These are phyloP conservation scores for Mesembrinibis cayennensis DNA, from an alignment of 2,113 vertebrate species.

Conservation along the genomic window DNA sequence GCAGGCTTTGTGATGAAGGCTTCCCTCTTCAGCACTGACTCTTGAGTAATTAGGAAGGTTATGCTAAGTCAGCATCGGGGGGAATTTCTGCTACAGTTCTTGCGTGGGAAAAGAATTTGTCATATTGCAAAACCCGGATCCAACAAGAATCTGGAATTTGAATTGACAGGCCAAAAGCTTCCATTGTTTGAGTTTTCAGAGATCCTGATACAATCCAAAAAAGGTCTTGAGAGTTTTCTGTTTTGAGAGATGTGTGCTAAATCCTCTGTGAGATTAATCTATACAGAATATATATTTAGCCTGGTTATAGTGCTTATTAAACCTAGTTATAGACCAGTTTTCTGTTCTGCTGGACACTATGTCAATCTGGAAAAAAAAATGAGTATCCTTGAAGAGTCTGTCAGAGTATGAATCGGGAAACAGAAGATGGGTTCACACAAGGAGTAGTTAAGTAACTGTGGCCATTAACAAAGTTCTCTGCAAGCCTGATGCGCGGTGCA, in stretches of 20 bases:
- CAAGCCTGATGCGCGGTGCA: neutral
- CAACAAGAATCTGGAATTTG: neutral
- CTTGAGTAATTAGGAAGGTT: neutral
- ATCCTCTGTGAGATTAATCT: neutral
- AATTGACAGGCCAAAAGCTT: neutral
- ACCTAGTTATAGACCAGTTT: neutral
- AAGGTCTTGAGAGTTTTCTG: neutral
- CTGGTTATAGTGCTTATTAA: neutral
- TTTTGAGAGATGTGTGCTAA: neutral
- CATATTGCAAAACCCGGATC: neutral
- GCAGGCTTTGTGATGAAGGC: neutral
- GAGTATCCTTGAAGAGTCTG: neutral
- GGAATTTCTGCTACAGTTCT: neutral
- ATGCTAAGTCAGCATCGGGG: neutral
- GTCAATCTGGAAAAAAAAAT: neutral
- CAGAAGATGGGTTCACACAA: neutral
- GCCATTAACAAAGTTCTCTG: neutral
- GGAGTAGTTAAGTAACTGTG: neutral
- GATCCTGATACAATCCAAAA: neutral
- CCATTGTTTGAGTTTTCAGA: neutral
- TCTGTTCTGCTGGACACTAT: neutral
- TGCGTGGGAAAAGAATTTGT: constrained; percentile 19
- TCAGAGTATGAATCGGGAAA: neutral
- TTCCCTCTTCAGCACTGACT: neutral
- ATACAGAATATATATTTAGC: neutral